Evolutionary conservation across 2,113 vertebrate species (phyloP), one percentile per base, ranked within the genome.

Genomic region (Myiagra hebetior): DNA sequence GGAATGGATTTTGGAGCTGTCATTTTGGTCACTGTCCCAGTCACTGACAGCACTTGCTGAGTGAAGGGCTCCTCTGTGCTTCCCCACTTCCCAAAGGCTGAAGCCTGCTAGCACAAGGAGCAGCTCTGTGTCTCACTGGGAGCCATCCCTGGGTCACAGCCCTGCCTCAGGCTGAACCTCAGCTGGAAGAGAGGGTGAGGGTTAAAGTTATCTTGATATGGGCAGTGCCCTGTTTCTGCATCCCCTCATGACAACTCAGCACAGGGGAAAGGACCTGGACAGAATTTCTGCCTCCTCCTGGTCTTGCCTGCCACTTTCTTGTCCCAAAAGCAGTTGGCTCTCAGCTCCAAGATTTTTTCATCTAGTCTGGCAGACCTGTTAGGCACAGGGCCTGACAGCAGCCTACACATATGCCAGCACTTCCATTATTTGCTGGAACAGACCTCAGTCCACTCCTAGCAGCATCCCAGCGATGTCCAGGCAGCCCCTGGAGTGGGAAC

Each of bases 341-440:
- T 80, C 42, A 72, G 57, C 28, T 85, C 59, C 77, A 82, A 91
- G 57, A 56, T 67, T 89, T 73, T 87, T 83, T 57, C 63, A 69
- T 85, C n/a, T 63, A 60, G 42, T 24, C 73, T 86, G 92, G 78
- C 79, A 87, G 57, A 33, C 37, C 41, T 0, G 2, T 57, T 52
- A 56, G 56, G 74, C 69, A 74, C 0, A 0, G 46, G 56, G 41
- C 47, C 74, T 85, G 55, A 44, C 81, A 89, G 56, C 81, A 89
- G 78, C 67, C 49, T 30, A 59, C 73, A 85, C 52, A 63, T 90
- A 73, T 46, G 93, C 86, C 95, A 95, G 81, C 39, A 42, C n/a
- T 80, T 93, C 75, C 78, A 85, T 91, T 95, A 94, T 75, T 76
- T 65, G 59, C 82, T 91, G 89, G 80, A 91, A 89, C 9, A 19